A percentile compares a stretch with the other conserved stretches of the same genome.
Evolutionary conservation across 2,113 vertebrate species (phyloP).

Genomic region (Formicarius rufipectus): DNA sequence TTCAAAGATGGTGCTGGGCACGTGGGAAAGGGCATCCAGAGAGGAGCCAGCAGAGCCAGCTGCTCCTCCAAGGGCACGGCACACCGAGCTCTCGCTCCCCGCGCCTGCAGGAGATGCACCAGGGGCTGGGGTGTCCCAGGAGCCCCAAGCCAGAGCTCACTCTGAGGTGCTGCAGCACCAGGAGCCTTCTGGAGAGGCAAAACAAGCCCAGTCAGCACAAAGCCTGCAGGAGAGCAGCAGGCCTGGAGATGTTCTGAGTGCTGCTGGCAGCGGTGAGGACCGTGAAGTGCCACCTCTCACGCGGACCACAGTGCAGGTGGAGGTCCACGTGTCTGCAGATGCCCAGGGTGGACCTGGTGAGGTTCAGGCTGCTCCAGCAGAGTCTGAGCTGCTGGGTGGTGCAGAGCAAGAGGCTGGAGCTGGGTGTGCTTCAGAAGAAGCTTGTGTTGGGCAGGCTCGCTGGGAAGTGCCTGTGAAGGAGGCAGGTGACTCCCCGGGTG

Average conservation of each 20-base stretch:
- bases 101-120: fast-evolving
- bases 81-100: fast-evolving
- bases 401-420: background rate
- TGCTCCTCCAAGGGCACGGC: fast-evolving
- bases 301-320: background rate
- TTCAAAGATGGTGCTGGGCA: fast-evolving
- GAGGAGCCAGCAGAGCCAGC: background rate
- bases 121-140: background rate
- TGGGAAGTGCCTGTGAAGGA: background rate
- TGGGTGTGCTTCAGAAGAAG: background rate
- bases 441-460: background rate
- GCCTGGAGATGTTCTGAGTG: background rate
- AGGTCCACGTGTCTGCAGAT: slow-evolving; percentile 13
- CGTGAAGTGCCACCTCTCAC: fast-evolving
- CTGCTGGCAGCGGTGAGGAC: background rate
- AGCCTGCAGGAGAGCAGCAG: fast-evolving
- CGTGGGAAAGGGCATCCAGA: fast-evolving
- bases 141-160: background rate
- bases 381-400: fast-evolving
- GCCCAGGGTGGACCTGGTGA: background rate
- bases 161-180: background rate
- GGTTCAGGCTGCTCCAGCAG: fast-evolving
- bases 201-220: background rate
- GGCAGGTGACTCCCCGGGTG: background rate
- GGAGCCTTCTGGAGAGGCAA: fast-evolving